Conservation (phyloP, 2,113 vertebrate species). For the Paramisgurnus dabryanus region DNA sequence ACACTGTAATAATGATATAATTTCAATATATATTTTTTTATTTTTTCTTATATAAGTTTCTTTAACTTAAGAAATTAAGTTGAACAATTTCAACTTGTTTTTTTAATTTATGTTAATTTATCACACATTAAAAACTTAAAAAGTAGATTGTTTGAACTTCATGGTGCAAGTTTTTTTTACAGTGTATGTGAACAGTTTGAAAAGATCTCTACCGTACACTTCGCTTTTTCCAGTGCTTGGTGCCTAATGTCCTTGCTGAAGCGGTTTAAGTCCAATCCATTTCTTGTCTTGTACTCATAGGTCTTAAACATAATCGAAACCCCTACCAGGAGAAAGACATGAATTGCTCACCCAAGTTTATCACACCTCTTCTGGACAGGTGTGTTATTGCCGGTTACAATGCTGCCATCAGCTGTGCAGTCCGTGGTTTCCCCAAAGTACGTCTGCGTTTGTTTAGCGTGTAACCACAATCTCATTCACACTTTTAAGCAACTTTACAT, state of each 20-base stretch:
- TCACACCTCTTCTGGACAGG: constrained; percentile 81
- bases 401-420: constrained; percentile 83
- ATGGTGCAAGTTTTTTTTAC: too few species aligned
- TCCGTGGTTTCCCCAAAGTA: constrained; percentile 85
- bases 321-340: constrained; percentile 80
- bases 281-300: constrained; percentile 60
- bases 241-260: not conserved
- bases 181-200: too few species aligned
- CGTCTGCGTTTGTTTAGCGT: constrained; percentile 25
- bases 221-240: too few species aligned
- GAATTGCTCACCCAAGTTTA: constrained; percentile 79
- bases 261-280: not conserved
- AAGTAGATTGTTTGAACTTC: too few species aligned
- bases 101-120: too few species aligned
- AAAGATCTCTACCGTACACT: too few species aligned
- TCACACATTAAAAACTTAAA: too few species aligned
- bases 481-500: constrained; percentile 8
- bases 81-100: too few species aligned
- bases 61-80: too few species aligned
- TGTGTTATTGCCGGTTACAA: constrained; percentile 83
- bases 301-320: constrained; percentile 59
- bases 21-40: too few species aligned
- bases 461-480: constrained; percentile 14
- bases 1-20: not conserved
- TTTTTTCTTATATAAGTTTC: too few species aligned